Evolutionary conservation across 2,797 vertebrate genomes (phyloP).

Genomic region (Labroides dimidiatus): DNA sequence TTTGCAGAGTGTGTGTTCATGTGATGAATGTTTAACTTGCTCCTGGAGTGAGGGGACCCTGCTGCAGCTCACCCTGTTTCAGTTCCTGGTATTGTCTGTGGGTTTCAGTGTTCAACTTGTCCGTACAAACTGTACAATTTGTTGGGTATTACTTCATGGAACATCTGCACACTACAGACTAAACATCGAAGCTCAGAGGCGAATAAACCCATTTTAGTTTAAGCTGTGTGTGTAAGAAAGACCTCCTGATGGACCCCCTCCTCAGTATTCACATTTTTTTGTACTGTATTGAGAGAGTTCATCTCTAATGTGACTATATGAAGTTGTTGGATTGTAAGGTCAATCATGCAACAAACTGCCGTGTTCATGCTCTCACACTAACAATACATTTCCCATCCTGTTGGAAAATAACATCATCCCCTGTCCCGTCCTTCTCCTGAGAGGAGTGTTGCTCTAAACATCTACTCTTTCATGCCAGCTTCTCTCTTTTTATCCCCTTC

Average conservation of each 20-base stretch:
- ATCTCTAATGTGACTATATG: background rate
- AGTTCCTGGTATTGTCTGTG: too few species aligned
- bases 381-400: constrained; percentile 26
- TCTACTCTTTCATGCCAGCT: background rate
- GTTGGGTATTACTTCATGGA: too few species aligned
- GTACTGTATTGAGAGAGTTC: background rate
- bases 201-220: too few species aligned
- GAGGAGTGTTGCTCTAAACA: constrained; percentile 10
- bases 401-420: constrained; percentile 14
- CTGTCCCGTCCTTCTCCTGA: background rate
- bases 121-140: background rate
- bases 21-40: background rate
- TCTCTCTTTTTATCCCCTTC: background rate
- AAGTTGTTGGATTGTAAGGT: background rate
- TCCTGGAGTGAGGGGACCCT: background rate
- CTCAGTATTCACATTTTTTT: background rate
- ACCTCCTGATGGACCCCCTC: too few species aligned
- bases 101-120: background rate
- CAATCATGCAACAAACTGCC: background rate
- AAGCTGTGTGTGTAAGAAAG: too few species aligned
- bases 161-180: too few species aligned
- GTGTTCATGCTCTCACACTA: constrained; percentile 10
- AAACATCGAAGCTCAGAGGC: too few species aligned
- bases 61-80: too few species aligned
- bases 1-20: background rate